Evolutionary conservation across 2,113 vertebrate species (phyloP).

Genomic region (Leptobrachium leishanense): DNA sequence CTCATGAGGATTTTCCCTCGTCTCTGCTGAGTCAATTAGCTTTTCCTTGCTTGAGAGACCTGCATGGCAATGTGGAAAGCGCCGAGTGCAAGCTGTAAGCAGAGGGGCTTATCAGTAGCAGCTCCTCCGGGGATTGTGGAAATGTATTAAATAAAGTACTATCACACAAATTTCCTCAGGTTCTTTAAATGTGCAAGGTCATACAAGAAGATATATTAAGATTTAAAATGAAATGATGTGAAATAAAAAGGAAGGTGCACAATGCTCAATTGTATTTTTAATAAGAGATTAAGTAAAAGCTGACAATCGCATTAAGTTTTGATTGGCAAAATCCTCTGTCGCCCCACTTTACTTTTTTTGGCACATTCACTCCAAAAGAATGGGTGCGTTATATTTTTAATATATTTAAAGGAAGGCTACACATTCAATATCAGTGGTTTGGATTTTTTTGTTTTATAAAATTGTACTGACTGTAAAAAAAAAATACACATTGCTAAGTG

Average conservation of each 20-base stretch:
- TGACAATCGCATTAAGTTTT: background rate
- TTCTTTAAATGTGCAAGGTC: background rate
- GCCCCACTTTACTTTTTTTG: no score
- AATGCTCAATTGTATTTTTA: background rate
- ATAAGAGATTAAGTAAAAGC: background rate
- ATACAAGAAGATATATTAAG: background rate
- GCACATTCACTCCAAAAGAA: no score
- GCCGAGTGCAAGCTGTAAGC: constrained; percentile 15
- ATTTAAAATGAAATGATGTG: background rate
- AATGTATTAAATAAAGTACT: constrained; percentile 20
- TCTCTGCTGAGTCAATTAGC: constrained; percentile 38
- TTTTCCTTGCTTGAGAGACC: constrained; percentile 47
- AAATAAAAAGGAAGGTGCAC: background rate
- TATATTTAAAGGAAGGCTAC: no score
- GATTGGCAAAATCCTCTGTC: no score
- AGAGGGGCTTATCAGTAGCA: constrained; percentile 9
- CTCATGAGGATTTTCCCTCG: constrained; percentile 31
- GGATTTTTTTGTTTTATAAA: no score
- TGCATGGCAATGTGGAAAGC: constrained; percentile 29
- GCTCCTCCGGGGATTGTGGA: constrained; percentile 9
- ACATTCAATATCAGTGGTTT: no score
- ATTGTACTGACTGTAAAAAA: no score
- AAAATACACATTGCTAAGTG: no score
- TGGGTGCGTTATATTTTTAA: no score
- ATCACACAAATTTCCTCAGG: constrained; percentile 21